Conservation (phyloP, 2,113 vertebrate genomes). For the Castor canadensis region DNA sequence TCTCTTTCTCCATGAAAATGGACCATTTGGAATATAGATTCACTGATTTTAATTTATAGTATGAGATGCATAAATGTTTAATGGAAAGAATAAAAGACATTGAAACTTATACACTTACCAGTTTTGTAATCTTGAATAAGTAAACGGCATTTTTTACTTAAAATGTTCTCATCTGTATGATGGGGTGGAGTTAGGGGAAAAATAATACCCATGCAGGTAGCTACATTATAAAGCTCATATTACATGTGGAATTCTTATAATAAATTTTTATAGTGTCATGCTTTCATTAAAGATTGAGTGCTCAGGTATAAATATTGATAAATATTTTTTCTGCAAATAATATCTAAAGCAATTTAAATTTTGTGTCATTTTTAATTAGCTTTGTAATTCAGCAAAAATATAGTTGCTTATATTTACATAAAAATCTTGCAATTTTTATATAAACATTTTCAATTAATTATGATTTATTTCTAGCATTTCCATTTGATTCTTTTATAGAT, state of each 20-base stretch:
- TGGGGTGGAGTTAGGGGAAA: not conserved
- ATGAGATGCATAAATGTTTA: not conserved
- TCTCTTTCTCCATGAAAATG: slow-evolving; percentile 27
- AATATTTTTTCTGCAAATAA: not conserved
- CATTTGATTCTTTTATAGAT: not conserved
- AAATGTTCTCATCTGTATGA: not conserved
- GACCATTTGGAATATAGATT: not conserved
- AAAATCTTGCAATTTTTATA: not conserved
- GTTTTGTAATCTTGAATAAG: not conserved
- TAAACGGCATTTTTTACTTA: not conserved
- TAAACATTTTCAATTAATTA: slow-evolving; percentile 34
- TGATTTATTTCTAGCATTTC: slow-evolving; percentile 37
- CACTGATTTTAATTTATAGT: slow-evolving; percentile 35
- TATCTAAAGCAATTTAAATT: not conserved
- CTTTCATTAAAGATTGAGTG: not conserved
- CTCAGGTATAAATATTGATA: not conserved
- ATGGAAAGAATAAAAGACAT: slow-evolving; percentile 28
- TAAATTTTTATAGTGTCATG: not conserved
- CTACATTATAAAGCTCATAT: not conserved
- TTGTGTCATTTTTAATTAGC: not conserved
- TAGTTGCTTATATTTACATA: not conserved
- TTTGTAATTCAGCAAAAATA: not conserved
- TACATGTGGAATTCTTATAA: not conserved
- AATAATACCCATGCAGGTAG: not conserved
- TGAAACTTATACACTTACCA: not conserved